Evolutionary conservation across 2,888 invertebrate species (phyloP).

Genomic region (Drosophila crucigera): DNA sequence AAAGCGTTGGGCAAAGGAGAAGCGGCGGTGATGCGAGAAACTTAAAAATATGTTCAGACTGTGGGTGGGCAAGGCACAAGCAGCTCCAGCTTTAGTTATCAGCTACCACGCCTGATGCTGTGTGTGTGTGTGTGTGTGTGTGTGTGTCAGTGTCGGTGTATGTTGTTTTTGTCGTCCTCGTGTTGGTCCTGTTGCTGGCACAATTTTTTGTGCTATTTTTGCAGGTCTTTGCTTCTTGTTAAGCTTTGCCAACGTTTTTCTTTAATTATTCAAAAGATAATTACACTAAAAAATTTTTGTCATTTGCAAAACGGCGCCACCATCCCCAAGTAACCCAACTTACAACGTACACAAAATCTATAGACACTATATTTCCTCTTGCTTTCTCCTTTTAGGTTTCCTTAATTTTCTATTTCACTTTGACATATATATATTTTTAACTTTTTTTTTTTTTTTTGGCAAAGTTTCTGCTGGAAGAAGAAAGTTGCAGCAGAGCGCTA

Average conservation of each 20-base stretch:
- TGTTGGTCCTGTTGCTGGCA: constrained; percentile 52
- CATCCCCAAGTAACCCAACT: constrained; percentile 59
- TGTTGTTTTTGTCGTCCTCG: constrained; percentile 32
- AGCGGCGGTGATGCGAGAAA: constrained; percentile 31
- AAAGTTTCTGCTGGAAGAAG: constrained; percentile 46
- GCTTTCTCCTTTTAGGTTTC: constrained; percentile 8
- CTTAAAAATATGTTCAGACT: constrained; percentile 66
- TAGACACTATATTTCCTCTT: constrained; percentile 47
- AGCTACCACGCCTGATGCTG: constrained; percentile 29
- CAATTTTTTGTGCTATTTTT: constrained; percentile 52
- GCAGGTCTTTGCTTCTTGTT: constrained; percentile 51
- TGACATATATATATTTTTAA: neutral
- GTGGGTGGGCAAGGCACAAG: constrained; percentile 19
- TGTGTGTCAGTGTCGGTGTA: constrained; percentile 22
- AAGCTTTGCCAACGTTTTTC: constrained; percentile 73
- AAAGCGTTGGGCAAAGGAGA: constrained; percentile 22
- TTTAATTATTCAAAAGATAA: constrained; percentile 84
- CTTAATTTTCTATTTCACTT: constrained; percentile 19
- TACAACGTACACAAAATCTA: constrained; percentile 60
- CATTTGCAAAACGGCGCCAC: constrained; percentile 59
- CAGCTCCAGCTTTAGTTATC: constrained; percentile 50
- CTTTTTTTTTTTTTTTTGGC: constrained; percentile 24
- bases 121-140: constrained; percentile 7
- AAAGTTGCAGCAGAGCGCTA: constrained; percentile 66
- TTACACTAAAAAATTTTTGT: constrained; percentile 73